Conservation (phyloP, 2,888 invertebrate species). For the Cerastis leucographa region DNA sequence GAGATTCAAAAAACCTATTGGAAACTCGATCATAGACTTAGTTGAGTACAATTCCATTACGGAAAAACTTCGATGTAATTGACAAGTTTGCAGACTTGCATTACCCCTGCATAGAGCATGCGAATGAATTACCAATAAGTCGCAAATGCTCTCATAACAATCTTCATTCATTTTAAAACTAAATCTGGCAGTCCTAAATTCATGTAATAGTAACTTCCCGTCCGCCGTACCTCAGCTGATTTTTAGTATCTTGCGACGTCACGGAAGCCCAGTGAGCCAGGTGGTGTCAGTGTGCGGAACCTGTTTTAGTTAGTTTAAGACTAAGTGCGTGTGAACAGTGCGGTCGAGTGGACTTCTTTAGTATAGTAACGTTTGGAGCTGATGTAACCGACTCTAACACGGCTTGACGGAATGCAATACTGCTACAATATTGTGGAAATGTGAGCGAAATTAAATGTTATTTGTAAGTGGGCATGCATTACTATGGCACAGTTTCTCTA, state of each 20-base stretch:
- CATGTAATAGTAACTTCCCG: conserved; percentile 16
- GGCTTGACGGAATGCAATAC: conserved; percentile 13
- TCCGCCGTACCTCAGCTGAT: conserved; percentile 23
- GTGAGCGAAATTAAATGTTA: background rate
- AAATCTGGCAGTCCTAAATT: background rate
- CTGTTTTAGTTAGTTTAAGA: background rate
- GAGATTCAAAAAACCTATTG: background rate
- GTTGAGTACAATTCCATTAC: background rate
- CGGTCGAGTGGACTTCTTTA: background rate
- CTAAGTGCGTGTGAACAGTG: conserved; percentile 19
- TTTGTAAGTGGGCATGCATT: background rate
- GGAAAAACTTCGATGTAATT: background rate
- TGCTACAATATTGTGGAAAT: background rate
- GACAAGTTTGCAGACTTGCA: background rate
- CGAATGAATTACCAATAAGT: background rate
- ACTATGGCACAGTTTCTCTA: background rate
- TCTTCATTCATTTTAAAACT: background rate
- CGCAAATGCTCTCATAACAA: background rate
- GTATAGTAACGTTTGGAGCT: background rate
- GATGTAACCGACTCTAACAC: background rate
- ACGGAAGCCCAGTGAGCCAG: background rate
- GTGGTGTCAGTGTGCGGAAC: background rate
- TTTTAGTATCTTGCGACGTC: background rate
- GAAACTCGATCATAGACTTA: background rate
- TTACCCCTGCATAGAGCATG: no score